A percentile compares a stretch with the other conserved stretches of the same genome.
These are phyloP conservation scores for Gortyna flavago DNA, from an alignment of 2,888 invertebrate genomes.

Conservation along the genomic window DNA sequence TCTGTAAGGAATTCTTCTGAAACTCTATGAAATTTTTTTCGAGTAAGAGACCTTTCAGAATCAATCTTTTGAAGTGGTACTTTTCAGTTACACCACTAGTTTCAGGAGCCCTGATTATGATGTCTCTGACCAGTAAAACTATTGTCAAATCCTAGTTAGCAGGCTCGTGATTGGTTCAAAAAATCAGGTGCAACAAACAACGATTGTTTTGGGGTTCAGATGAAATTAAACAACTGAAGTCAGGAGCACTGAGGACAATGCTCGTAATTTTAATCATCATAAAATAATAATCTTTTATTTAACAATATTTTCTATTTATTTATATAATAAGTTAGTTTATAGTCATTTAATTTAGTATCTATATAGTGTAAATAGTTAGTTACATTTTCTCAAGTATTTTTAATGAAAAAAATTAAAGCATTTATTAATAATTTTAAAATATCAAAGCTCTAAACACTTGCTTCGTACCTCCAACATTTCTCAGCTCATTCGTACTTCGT, in stretches of 20 bases:
- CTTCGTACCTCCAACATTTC: constrained; percentile 62
- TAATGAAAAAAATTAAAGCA: too few species aligned
- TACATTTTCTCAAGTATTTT: too few species aligned
- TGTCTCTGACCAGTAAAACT: too few species aligned
- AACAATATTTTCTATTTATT: too few species aligned
- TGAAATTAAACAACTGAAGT: not conserved
- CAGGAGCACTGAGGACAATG: not conserved
- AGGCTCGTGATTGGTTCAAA: too few species aligned
- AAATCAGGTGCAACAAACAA: not conserved
- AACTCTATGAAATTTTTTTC: not conserved
- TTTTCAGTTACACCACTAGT: not conserved
- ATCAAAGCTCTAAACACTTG: constrained; percentile 4
- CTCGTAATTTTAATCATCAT: not conserved
- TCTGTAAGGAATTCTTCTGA: not conserved
- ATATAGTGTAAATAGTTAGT: too few species aligned
- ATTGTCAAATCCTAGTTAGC: not conserved
- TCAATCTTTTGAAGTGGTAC: not conserved
- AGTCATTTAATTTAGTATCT: too few species aligned
- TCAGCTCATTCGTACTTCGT: constrained; percentile 73
- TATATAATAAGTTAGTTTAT: too few species aligned
- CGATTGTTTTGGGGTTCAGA: too few species aligned
- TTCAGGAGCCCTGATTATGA: not conserved
- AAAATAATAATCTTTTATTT: too few species aligned
- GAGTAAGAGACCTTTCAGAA: not conserved
- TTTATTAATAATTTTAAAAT: not conserved